These are phyloP conservation scores for Eupithecia insigniata DNA, from an alignment of 2,888 invertebrate genomes.

Conservation along the genomic window DNA sequence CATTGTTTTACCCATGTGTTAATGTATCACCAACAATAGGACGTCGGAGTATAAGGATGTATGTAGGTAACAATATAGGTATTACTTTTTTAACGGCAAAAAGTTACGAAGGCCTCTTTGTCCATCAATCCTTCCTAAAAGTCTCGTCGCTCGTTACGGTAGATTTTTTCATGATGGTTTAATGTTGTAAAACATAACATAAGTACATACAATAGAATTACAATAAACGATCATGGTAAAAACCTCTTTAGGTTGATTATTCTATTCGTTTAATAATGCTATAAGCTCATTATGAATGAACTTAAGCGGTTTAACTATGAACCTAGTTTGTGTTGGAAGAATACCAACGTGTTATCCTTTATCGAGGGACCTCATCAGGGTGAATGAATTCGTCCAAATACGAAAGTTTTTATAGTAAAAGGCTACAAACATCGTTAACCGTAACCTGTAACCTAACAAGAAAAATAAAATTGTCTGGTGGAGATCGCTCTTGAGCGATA, in stretches of 20 bases:
- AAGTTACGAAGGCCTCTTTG: neutral
- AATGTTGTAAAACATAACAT: neutral
- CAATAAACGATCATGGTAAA: neutral
- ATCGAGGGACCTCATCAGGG: no score
- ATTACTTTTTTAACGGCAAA: neutral
- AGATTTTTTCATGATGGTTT: neutral
- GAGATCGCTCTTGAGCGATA: neutral
- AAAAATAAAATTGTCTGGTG: neutral
- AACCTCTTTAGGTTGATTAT: neutral
- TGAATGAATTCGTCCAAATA: no score
- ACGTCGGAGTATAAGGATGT: neutral
- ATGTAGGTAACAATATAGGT: neutral
- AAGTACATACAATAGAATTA: neutral
- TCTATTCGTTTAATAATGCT: neutral
- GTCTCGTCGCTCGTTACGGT: neutral
- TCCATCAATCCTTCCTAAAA: neutral
- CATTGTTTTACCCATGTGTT: slow-evolving; percentile 17
- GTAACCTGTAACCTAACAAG: neutral
- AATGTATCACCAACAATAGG: slow-evolving; percentile 14
- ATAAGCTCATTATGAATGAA: no score
- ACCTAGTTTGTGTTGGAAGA: no score
- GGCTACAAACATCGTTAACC: no score
- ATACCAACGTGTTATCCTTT: no score
- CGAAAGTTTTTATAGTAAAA: no score
- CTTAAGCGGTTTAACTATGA: no score